phyloP scores from a whole-genome alignment of 2,888 invertebrate species.

The Hyposoter dolosus region DNA sequence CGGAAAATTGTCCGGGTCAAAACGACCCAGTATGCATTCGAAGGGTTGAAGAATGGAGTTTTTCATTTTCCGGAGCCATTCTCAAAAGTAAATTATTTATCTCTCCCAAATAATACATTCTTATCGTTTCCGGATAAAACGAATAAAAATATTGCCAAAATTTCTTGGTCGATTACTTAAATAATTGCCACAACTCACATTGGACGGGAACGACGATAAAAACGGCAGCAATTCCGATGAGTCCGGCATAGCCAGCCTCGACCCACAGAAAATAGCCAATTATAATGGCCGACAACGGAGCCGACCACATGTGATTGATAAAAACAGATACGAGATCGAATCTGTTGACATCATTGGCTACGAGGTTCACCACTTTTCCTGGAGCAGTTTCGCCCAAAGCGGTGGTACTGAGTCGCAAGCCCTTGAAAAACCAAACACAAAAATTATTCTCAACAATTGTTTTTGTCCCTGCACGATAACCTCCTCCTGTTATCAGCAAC shows the following conservation, averaged over 20 bases:
- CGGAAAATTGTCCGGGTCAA: too few species aligned
- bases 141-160: neutral
- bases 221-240: slow-evolving; percentile 94
- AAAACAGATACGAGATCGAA: slow-evolving; percentile 96
- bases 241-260: slow-evolving; percentile 90
- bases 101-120: neutral
- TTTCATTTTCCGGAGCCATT: too few species aligned
- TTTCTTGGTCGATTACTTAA: neutral
- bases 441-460: neutral
- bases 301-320: slow-evolving; percentile 96
- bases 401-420: slow-evolving; percentile 88
- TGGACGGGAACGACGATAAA: slow-evolving; percentile 95
- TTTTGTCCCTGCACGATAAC: neutral
- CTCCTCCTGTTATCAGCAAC: neutral
- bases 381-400: slow-evolving; percentile 92
- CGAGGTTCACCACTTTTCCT: slow-evolving; percentile 85
- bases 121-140: neutral
- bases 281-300: slow-evolving; percentile 89
- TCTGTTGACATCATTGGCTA: slow-evolving; percentile 96
- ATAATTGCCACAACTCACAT: slow-evolving; percentile 85
- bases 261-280: slow-evolving; percentile 92
- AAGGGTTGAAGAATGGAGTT: too few species aligned
- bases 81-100: neutral
- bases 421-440: slow-evolving; percentile 79
- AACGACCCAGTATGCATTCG: too few species aligned